Evolutionary conservation across 2,888 invertebrate genomes (phyloP).

Genomic region (Ectemnius lituratus): DNA sequence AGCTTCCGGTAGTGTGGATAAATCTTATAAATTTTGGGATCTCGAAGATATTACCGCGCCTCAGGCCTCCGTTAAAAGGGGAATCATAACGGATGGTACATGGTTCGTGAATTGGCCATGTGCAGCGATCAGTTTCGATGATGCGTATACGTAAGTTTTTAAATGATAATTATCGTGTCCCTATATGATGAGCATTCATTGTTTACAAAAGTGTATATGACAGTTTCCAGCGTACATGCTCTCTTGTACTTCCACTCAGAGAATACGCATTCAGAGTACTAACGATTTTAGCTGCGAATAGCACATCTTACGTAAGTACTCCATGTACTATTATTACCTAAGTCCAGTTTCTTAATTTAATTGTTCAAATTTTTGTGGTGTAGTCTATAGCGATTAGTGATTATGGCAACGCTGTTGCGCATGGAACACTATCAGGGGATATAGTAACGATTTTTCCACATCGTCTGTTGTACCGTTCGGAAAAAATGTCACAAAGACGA

Average conservation of each 20-base stretch:
- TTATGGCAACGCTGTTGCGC: slow-evolving; percentile 79
- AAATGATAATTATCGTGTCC: slow-evolving; percentile 11
- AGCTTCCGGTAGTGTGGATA: slow-evolving; percentile 84
- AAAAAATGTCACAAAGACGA: slow-evolving; percentile 67
- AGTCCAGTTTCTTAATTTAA: background rate
- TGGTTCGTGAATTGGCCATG: slow-evolving; percentile 80
- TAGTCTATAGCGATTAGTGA: slow-evolving; percentile 77
- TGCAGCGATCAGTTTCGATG: slow-evolving; percentile 76
- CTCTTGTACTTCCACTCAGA: slow-evolving; percentile 72
- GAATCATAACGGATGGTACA: slow-evolving; percentile 78
- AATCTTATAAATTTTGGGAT: slow-evolving; percentile 85
- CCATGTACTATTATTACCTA: background rate
- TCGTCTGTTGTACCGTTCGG: slow-evolving; percentile 73
- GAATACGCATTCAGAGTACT: slow-evolving; percentile 72
- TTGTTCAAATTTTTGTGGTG: background rate
- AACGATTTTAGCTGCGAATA: slow-evolving; percentile 75
- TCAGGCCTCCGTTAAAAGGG: slow-evolving; percentile 73
- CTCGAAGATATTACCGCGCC: slow-evolving; percentile 78
- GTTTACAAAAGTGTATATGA: slow-evolving; percentile 34
- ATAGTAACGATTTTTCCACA: slow-evolving; percentile 78
- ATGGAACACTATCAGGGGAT: slow-evolving; percentile 80
- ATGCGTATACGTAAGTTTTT: slow-evolving; percentile 74
- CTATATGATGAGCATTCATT: background rate
- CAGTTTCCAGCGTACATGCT: slow-evolving; percentile 72
- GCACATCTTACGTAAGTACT: slow-evolving; percentile 73